Conservation (phyloP, 2,113 vertebrate species). For the Scomber colias region DNA sequence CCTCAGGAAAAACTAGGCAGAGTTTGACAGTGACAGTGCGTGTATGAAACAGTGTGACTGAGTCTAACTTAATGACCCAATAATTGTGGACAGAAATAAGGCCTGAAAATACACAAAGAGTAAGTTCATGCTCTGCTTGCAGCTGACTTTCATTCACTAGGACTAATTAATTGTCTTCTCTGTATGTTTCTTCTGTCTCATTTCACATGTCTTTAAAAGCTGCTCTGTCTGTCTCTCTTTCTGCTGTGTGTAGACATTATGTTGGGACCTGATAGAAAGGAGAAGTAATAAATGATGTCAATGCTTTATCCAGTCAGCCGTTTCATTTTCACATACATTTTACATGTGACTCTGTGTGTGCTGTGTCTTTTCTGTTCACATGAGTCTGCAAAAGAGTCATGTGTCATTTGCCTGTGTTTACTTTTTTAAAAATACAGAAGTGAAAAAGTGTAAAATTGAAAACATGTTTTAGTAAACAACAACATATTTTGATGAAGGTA, state of each 20-base stretch:
- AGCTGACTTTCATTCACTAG: constrained; percentile 42
- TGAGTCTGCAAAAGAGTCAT: background rate
- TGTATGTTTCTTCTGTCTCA: background rate
- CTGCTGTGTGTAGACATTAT: background rate
- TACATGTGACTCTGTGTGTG: background rate
- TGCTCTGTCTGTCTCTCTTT: background rate
- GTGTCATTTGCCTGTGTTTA: background rate
- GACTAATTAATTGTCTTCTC: background rate
- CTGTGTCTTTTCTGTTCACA: background rate
- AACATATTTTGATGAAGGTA: background rate
- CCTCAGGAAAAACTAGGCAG: constrained; percentile 35
- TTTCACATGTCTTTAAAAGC: background rate
- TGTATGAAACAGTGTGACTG: constrained; percentile 27
- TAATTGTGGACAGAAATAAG: constrained; percentile 42
- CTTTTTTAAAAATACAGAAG: background rate
- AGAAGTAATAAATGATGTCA: background rate
- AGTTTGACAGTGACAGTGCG: constrained; percentile 30
- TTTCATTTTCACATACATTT: no score
- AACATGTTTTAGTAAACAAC: background rate
- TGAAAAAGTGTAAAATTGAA: no score
- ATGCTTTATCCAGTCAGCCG: background rate
- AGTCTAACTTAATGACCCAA: constrained; percentile 36
- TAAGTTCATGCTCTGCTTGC: constrained; percentile 17
- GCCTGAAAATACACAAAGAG: constrained; percentile 31
- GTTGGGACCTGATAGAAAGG: background rate